phyloP scores from a whole-genome alignment of 2,113 vertebrate genomes.

The Cryptotis parvus region DNA sequence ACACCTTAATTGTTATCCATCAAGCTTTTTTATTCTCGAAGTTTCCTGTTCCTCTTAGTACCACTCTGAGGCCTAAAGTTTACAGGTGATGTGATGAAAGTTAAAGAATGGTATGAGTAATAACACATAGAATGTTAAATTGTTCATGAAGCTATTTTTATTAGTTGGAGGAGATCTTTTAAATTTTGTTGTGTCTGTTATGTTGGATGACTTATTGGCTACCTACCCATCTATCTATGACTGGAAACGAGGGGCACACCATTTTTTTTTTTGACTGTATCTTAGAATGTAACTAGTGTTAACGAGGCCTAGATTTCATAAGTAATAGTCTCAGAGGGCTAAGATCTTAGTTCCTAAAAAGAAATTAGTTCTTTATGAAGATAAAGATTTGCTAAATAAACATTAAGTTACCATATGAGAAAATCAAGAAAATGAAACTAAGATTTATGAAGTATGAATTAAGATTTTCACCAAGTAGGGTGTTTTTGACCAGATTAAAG shows the following conservation, averaged over 20 bases:
- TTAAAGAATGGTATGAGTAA: neutral
- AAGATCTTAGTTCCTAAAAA: neutral
- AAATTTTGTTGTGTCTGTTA: neutral
- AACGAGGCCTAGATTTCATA: neutral
- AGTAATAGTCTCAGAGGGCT: neutral
- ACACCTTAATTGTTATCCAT: conserved; percentile 29
- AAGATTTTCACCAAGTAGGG: neutral
- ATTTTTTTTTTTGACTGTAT: too few species aligned
- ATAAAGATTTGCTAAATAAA: neutral
- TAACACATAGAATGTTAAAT: neutral
- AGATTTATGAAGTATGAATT: neutral
- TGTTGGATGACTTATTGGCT: neutral
- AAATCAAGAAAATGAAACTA: neutral
- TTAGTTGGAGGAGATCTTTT: conserved; percentile 14
- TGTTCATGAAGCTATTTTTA: conserved; percentile 12
- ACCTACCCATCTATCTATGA: neutral
- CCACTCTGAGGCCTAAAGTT: conserved; percentile 23
- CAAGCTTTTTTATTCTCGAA: neutral
- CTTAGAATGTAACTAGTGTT: neutral
- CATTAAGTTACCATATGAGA: neutral
- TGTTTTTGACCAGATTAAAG: neutral
- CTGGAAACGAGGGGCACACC: too few species aligned
- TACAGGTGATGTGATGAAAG: neutral
- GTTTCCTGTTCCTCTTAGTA: neutral
- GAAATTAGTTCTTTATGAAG: conserved; percentile 13